Conservation (phyloP, 2,113 vertebrate species). For the Eretmochelys imbricata region DNA sequence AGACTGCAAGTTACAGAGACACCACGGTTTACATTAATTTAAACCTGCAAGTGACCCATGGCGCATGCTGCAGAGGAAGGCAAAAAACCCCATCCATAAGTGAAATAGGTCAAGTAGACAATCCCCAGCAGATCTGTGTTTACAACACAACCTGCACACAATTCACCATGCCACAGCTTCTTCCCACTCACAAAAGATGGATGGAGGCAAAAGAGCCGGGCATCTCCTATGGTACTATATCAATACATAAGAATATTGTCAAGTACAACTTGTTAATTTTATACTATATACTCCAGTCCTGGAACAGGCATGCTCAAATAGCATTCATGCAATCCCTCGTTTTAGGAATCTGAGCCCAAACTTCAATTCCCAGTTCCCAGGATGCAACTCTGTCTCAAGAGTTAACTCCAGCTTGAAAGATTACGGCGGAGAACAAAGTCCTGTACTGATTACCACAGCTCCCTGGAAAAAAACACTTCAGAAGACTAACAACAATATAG, state of each 20-base stretch:
- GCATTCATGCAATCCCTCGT: background rate
- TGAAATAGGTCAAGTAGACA: background rate
- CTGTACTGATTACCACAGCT: background rate
- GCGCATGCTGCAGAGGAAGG: background rate
- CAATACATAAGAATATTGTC: background rate
- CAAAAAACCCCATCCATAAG: background rate
- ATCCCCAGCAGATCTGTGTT: background rate
- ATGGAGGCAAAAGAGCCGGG: background rate
- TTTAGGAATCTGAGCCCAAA: background rate
- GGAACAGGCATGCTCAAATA: background rate
- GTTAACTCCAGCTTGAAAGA: background rate
- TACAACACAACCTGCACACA: no score
- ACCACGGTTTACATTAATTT: background rate
- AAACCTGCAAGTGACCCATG: background rate
- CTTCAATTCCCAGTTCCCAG: background rate
- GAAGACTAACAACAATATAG: background rate
- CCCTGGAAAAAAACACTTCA: background rate
- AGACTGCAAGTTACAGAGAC: background rate
- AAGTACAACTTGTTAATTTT: background rate
- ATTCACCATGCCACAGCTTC: background rate
- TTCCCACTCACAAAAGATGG: background rate
- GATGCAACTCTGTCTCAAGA: background rate
- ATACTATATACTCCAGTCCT: background rate
- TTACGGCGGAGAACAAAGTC: background rate
- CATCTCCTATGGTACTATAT: background rate